Evolutionary conservation across 2,888 invertebrate genomes (phyloP).

Genomic region (Cerceris ruficornis): DNA sequence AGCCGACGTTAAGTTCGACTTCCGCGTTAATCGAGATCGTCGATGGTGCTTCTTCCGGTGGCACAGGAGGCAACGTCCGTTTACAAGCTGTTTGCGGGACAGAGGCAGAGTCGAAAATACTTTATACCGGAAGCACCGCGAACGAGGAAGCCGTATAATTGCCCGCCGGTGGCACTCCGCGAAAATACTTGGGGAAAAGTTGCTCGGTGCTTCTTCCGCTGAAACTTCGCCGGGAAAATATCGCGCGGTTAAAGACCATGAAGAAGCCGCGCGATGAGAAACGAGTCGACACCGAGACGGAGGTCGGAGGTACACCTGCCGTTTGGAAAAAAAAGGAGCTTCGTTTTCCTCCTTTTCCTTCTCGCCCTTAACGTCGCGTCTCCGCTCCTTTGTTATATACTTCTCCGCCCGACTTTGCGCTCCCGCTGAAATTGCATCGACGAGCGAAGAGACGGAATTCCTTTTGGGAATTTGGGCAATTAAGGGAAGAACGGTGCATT

Average conservation of each 20-base stretch:
- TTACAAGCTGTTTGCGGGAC: slow-evolving; percentile 48
- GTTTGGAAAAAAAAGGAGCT: not conserved
- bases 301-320: slow-evolving; percentile 22
- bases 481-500: slow-evolving; percentile 29
- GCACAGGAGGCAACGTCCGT: not conserved
- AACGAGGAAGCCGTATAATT: slow-evolving; percentile 59
- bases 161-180: slow-evolving; percentile 38
- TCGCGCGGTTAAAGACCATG: slow-evolving; percentile 49
- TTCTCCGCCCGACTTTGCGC: not conserved
- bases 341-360: not conserved
- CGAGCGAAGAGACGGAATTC: not conserved
- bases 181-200: slow-evolving; percentile 56
- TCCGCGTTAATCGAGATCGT: too few relatives aligned
- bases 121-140: slow-evolving; percentile 40
- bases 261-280: slow-evolving; percentile 41
- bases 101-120: slow-evolving; percentile 1
- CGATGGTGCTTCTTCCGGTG: too few relatives aligned
- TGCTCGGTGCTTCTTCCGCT: slow-evolving; percentile 27
- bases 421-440: not conserved
- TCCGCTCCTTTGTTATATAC: not conserved
- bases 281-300: slow-evolving; percentile 10
- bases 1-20: too few relatives aligned
- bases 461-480: not conserved
- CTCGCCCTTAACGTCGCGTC: not conserved
- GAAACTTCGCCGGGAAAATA: slow-evolving; percentile 55